Conservation (phyloP, 2,113 vertebrate genomes). For the Artemisiospiza belli region DNA sequence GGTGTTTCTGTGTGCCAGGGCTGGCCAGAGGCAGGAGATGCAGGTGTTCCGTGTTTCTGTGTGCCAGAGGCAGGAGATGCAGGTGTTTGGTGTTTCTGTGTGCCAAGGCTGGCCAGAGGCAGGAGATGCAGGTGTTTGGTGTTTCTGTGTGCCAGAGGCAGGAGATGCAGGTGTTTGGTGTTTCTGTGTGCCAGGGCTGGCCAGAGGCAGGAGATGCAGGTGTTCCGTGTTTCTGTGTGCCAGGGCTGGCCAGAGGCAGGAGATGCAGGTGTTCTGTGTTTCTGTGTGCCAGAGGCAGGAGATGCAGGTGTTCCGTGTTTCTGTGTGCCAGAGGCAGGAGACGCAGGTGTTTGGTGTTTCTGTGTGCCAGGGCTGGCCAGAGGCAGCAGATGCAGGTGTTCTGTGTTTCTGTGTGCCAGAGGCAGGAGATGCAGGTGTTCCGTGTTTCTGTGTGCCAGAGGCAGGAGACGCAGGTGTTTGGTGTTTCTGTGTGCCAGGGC, state of each 20-base stretch:
- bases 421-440: no score
- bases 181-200: no score
- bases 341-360: accelerated
- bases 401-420: no score
- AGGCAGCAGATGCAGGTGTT: no score
- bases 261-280: accelerated
- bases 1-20: accelerated
- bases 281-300: background rate
- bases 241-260: accelerated
- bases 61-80: accelerated
- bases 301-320: accelerated
- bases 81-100: no score
- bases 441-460: no score
- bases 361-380: no score
- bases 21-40: background rate
- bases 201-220: accelerated
- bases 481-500: accelerated
- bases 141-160: no score
- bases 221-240: background rate
- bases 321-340: accelerated
- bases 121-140: no score
- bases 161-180: no score
- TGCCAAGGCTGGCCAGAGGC: no score
- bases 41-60: accelerated
- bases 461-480: accelerated